phyloP scores from a whole-genome alignment of 2,888 invertebrate genomes.

The Eilema depressum region DNA sequence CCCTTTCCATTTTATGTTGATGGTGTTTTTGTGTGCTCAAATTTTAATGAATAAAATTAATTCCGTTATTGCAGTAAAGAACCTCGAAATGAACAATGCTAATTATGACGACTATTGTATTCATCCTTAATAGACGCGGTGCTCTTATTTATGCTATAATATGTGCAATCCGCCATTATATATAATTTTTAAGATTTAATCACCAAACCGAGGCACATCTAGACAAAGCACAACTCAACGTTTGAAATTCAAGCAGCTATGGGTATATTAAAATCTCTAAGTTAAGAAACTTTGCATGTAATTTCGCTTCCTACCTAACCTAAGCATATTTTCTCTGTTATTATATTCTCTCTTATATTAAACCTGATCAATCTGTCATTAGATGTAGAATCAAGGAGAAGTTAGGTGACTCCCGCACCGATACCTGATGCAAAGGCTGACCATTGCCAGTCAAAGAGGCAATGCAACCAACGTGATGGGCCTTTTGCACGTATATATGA shows the following conservation, averaged over 20 bases:
- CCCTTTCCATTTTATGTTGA: not conserved
- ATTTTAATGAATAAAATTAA: not conserved
- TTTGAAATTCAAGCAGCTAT: not conserved
- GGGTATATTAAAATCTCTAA: not conserved
- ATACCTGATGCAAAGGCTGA: too few relatives aligned
- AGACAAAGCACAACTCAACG: not conserved
- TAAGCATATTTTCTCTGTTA: not conserved
- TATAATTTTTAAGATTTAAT: not conserved
- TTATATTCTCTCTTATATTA: too few relatives aligned
- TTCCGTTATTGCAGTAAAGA: not conserved
- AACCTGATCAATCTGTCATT: too few relatives aligned
- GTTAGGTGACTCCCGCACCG: too few relatives aligned
- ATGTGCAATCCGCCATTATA: not conserved
- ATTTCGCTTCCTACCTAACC: not conserved
- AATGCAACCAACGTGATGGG: too few relatives aligned
- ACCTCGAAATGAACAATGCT: slow-evolving; percentile 1
- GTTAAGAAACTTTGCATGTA: too few relatives aligned
- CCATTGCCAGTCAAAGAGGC: too few relatives aligned
- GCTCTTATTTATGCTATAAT: not conserved
- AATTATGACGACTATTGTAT: slow-evolving; percentile 4
- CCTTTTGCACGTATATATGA: too few relatives aligned
- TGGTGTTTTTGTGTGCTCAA: not conserved
- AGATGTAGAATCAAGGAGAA: too few relatives aligned
- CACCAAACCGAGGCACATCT: not conserved
- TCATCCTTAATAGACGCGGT: not conserved